Evolutionary conservation across 2,888 invertebrate species (phyloP).

Genomic region (Drosophila kanekoi): DNA sequence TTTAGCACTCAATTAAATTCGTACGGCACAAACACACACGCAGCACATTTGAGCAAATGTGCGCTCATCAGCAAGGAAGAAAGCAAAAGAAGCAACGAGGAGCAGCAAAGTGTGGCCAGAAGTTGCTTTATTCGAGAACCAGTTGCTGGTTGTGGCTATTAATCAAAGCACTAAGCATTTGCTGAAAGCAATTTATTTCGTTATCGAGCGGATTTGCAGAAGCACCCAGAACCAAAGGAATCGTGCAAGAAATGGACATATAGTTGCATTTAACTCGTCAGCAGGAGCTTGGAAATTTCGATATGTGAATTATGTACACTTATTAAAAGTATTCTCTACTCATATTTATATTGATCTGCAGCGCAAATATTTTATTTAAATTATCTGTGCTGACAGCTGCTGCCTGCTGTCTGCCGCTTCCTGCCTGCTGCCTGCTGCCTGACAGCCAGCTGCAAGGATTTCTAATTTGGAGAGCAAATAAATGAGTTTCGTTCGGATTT

Average conservation of each 20-base stretch:
- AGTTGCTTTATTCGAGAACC: conserved; percentile 37
- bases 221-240: conserved; percentile 34
- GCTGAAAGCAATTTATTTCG: conserved; percentile 80
- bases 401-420: background rate
- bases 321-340: conserved; percentile 46
- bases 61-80: conserved; percentile 70
- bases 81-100: conserved; percentile 28
- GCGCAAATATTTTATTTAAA: conserved; percentile 56
- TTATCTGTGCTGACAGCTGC: conserved; percentile 44
- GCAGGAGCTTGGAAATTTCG: background rate
- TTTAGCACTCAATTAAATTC: conserved; percentile 84
- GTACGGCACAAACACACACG: conserved; percentile 50
- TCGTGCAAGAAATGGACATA: conserved; percentile 45
- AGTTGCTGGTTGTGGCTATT: conserved; percentile 67
- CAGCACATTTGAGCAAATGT: conserved; percentile 69
- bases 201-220: conserved; percentile 75
- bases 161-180: conserved; percentile 78
- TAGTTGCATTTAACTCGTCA: conserved; percentile 5
- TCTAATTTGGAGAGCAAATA: conserved; percentile 38
- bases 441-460: conserved; percentile 8
- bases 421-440: conserved; percentile 31
- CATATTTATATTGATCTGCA: conserved; percentile 50
- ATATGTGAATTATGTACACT: conserved; percentile 21
- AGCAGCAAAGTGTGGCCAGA: conserved; percentile 36
- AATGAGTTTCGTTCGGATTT: conserved; percentile 47